phyloP scores from a whole-genome alignment of 2,113 vertebrate genomes.

The Eulacestoma nigropectus region DNA sequence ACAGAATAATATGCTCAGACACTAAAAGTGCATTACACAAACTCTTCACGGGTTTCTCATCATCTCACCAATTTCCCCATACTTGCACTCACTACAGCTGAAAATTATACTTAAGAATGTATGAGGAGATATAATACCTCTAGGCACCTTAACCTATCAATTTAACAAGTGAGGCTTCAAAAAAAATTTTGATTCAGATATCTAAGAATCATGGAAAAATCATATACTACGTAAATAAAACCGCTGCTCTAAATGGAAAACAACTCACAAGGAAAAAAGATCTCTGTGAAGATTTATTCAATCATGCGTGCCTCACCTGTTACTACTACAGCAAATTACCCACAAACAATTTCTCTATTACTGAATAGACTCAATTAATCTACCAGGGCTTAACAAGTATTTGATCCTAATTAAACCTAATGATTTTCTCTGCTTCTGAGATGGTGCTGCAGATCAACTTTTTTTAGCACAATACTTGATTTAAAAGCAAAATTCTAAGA shows the following conservation, averaged over 20 bases:
- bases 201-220: background rate
- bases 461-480: background rate
- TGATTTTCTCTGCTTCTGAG: constrained; percentile 27
- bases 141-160: background rate
- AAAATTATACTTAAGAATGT: background rate
- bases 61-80: background rate
- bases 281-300: constrained; percentile 45
- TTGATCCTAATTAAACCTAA: constrained; percentile 75
- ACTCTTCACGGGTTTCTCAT: background rate
- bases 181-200: background rate
- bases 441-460: background rate
- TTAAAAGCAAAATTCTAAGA: background rate
- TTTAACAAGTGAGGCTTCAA: background rate
- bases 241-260: constrained; percentile 32
- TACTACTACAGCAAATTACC: constrained; percentile 62
- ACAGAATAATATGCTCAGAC: background rate
- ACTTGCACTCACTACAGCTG: background rate
- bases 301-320: constrained; percentile 13
- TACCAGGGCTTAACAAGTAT: constrained; percentile 61
- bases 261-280: background rate
- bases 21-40: background rate
- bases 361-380: constrained; percentile 37
- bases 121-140: background rate
- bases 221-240: background rate
- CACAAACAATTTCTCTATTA: constrained; percentile 68